A percentile compares a stretch with the other conserved stretches of the same genome.
Evolutionary conservation across 2,888 invertebrate species (phyloP).

Genomic region (Rotaria socialis): DNA sequence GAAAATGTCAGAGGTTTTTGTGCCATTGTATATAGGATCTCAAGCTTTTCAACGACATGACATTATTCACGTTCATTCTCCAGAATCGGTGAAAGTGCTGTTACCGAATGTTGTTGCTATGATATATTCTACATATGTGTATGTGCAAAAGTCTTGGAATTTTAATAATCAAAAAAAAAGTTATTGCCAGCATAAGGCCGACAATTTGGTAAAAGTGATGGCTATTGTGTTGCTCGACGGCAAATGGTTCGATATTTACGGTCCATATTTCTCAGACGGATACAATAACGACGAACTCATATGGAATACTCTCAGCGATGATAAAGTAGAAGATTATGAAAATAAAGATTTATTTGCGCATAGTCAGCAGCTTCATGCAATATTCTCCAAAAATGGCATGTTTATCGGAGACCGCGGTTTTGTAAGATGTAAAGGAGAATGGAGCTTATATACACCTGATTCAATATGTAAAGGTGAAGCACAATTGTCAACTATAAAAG

Average conservation of each 20-base stretch:
- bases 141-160: not conserved
- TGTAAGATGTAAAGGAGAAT: not conserved
- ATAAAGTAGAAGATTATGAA: not conserved
- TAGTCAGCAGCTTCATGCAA: not conserved
- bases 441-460: not conserved
- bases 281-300: not conserved
- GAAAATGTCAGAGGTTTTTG: not conserved
- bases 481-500: not conserved
- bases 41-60: not conserved
- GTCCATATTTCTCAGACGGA: not conserved
- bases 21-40: not conserved
- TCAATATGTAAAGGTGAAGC: conserved; percentile 15
- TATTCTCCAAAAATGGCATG: not conserved
- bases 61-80: not conserved
- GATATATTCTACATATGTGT: conserved; percentile 8
- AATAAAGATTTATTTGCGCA: not conserved
- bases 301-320: not conserved
- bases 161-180: conserved; percentile 9
- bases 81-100: not conserved
- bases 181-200: not conserved
- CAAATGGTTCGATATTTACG: not conserved
- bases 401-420: not conserved
- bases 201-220: not conserved
- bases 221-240: not conserved
- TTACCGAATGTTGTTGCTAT: not conserved